phyloP scores from a whole-genome alignment of 1,140 invertebrate genomes.

The Ctenoplectra terminalis region DNA sequence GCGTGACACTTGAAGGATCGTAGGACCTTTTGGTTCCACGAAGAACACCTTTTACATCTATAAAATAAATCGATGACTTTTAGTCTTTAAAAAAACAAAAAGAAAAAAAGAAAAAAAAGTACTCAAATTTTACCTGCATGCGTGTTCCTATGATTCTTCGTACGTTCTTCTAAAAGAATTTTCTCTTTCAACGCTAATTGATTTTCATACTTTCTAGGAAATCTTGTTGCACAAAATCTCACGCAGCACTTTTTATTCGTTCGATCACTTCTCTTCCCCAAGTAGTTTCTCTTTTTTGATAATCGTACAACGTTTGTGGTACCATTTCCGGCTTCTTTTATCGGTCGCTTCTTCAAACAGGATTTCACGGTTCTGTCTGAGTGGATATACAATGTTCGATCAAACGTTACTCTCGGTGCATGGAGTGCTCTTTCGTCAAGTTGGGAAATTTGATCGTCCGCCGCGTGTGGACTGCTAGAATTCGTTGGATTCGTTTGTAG shows the following conservation, averaged over 20 bases:
- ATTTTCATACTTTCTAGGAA: not conserved
- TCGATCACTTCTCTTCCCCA: not conserved
- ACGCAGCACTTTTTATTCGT: not conserved
- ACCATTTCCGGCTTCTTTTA: not conserved
- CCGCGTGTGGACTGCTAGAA: not conserved
- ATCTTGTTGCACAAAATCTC: not conserved
- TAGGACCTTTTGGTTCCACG: not conserved
- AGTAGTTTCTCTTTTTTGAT: too few relatives aligned
- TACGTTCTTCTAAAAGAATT: not conserved
- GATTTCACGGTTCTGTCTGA: not conserved
- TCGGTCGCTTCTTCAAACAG: not conserved
- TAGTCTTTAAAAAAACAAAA: too few relatives aligned
- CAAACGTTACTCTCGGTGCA: conserved; percentile 1
- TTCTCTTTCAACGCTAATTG: not conserved
- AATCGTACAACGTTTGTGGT: not conserved
- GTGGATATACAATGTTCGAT: not conserved
- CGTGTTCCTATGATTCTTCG: not conserved
- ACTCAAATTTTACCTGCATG: conserved; percentile 5
- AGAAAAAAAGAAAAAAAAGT: too few relatives aligned
- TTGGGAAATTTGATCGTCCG: not conserved
- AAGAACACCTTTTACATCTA: not conserved
- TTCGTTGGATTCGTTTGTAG: conserved; percentile 53
- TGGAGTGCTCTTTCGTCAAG: not conserved
- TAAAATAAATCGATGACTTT: not conserved
- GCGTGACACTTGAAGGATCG: not conserved